phyloP scores from a whole-genome alignment of 2,797 vertebrate species.

The Chrosomus eos region DNA sequence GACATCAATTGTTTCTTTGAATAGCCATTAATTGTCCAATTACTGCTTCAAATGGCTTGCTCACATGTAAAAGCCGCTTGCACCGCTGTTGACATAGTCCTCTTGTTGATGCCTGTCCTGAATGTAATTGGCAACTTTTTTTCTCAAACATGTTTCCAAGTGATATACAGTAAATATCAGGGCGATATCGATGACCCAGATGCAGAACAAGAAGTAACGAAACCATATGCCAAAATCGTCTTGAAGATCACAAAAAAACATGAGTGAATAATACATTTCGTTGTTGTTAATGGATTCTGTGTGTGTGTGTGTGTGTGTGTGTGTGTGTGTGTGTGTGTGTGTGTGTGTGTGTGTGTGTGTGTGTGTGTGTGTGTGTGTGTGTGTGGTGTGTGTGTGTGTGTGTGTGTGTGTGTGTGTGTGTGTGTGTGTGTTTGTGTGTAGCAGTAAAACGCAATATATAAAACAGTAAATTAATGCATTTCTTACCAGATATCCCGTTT shows the following conservation, averaged over 20 bases:
- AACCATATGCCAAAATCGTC: neutral
- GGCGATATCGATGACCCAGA: slow-evolving; percentile 1
- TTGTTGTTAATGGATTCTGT: neutral
- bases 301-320: too few relatives aligned
- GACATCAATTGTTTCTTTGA: neutral
- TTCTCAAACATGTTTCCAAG: neutral
- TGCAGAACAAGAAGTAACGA: slow-evolving; percentile 26
- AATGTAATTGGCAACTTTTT: neutral
- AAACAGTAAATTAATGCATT: neutral
- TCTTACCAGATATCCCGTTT: neutral
- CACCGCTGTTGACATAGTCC: neutral
- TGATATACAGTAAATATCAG: slow-evolving; percentile 7
- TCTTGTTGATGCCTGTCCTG: neutral
- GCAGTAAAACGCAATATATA: neutral
- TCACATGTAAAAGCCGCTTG: neutral
- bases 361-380: too few relatives aligned
- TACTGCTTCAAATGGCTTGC: neutral
- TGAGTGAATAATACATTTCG: neutral
- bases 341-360: too few relatives aligned
- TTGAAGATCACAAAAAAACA: neutral
- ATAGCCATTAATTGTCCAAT: neutral
- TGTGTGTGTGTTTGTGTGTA: too few relatives aligned
- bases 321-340: too few relatives aligned
- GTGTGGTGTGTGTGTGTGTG: neutral
- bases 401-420: too few relatives aligned